A percentile compares a stretch with the other conserved stretches of the same genome.
Evolutionary conservation across 2,113 vertebrate species (phyloP).

Genomic region (Hypomesus transpacificus): DNA sequence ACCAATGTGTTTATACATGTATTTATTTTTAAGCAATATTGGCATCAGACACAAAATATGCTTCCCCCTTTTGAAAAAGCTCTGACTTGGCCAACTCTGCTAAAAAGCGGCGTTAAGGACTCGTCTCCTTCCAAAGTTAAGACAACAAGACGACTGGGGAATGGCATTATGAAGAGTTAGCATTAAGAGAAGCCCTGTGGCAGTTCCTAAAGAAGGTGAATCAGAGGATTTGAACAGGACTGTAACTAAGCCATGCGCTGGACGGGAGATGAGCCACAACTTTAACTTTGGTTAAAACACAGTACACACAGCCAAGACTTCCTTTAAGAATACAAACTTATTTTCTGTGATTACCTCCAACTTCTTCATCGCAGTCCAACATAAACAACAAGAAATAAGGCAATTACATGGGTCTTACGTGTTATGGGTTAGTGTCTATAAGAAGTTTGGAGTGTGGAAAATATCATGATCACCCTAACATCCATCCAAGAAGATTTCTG

Average conservation of each 20-base stretch:
- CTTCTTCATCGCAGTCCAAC: conserved; percentile 53
- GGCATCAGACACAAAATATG: too few species aligned
- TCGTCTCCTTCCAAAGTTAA: conserved; percentile 60
- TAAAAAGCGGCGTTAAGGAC: too few species aligned
- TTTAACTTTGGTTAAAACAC: conserved; percentile 64
- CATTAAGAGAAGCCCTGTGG: conserved; percentile 68
- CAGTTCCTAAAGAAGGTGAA: conserved; percentile 72
- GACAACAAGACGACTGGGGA: conserved; percentile 64
- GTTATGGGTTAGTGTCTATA: too few species aligned
- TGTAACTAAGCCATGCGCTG: conserved; percentile 70
- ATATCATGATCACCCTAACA: too few species aligned
- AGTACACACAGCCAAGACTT: conserved; percentile 63
- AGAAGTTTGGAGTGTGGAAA: too few species aligned
- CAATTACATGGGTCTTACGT: conserved; percentile 36
- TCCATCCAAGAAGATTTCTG: too few species aligned
- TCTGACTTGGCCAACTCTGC: too few species aligned
- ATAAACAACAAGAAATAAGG: conserved; percentile 41
- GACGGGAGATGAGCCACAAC: conserved; percentile 64
- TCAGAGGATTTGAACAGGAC: conserved; percentile 71
- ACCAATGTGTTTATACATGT: neutral
- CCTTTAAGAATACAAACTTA: conserved; percentile 56
- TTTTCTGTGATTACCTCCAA: conserved; percentile 60
- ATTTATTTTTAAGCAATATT: conserved; percentile 43
- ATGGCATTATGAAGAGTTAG: conserved; percentile 67
- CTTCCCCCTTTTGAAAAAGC: too few species aligned